Percentiles rank a stretch among this genome's conserved stretches.
Evolutionary conservation across 2,113 vertebrate genomes (phyloP).

Genomic region (Junco hyemalis): DNA sequence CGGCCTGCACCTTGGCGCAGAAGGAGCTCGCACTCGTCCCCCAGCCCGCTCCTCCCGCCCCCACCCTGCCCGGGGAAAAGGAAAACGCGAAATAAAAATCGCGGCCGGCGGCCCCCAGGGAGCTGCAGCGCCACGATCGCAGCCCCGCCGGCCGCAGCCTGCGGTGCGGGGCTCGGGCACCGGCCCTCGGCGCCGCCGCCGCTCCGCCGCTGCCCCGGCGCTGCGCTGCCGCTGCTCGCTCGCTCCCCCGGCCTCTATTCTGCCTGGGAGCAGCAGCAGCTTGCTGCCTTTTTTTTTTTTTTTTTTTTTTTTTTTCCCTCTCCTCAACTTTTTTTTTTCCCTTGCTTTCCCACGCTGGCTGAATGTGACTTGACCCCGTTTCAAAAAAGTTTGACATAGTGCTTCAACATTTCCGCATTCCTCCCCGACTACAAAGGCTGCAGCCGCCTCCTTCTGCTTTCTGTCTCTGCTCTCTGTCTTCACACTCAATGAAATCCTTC

Average conservation of each 20-base stretch:
- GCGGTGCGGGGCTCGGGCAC: neutral
- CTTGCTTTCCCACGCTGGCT: constrained; percentile 95
- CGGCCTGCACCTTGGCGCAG: constrained; percentile 22
- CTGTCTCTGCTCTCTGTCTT: constrained; percentile 88
- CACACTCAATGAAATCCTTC: constrained; percentile 86
- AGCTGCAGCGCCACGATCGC: constrained; percentile 14
- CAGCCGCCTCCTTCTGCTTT: constrained; percentile 91
- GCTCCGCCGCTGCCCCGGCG: neutral
- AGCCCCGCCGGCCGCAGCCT: neutral
- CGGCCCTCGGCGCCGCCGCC: neutral
- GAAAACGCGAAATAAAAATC: neutral
- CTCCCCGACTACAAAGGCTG: constrained; percentile 94
- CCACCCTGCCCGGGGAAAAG: neutral
- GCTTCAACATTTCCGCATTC: constrained; percentile 99
- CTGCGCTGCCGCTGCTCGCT: neutral
- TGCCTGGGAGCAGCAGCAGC: constrained; percentile 68
- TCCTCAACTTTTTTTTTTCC: constrained; percentile 42
- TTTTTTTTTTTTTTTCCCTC: constrained; percentile 33
- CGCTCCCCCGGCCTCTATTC: neutral
- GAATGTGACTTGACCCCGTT: constrained; percentile 98
- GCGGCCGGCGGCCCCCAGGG: constrained; percentile 27
- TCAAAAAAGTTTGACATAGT: constrained; percentile 98
- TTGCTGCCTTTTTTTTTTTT: neutral
- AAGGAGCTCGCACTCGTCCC: neutral
- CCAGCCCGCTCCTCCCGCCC: neutral